Base-by-base conservation (phyloP, 2,797 vertebrate genomes). In the Acipenser ruthenus region DNA sequence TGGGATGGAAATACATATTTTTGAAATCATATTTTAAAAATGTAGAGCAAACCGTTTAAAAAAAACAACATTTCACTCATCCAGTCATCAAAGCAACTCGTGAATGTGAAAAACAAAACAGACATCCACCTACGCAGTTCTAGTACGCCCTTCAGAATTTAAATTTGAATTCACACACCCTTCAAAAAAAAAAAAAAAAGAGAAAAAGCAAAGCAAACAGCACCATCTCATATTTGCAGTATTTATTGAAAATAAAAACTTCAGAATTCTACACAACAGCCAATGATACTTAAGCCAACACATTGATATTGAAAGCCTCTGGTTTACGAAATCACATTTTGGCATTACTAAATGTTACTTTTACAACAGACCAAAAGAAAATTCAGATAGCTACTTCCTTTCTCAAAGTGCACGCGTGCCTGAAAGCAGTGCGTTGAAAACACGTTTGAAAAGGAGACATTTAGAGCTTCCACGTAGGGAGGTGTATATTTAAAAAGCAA, bases 261-360 rank as follows among this genome's bases (percentile, higher is more conserved):
- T 8, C 8, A 65, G n/a, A 60, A 50, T 59, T 63, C 37, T 11
- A 66, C 56, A 66, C 66, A 51, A 67, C 66, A 62, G 50, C 66
- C 66, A 67, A n/a, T 61, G 66, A 15, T 60, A 67, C 50, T 52
- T 61, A 67, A 62, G 66, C 49, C 49, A 61, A 67, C 50, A 67
- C 66, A 67, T 47, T 63, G 58, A 67, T 63, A 67, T 49, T 13
- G 49, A 67, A 60, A 63, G 66, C 60, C 62, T 62, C 23, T 56
- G 50, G 60, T 67, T 50, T 55, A 55, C 52, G 58, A 53, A 63
- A 50, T 55, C 12, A 53, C 15, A 62, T 61, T 61, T 67, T 62
- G 49, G 13, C 37, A 63, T 63, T 49, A 61, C 15, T 60, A 49
- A 15, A 18, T 67, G 10, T 13, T 63, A 63, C 49, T 67, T 18